Percentiles rank a stretch among this genome's conserved stretches.
Conservation (phyloP, 1,140 invertebrate species). For the Drosophila ercepeae region DNA sequence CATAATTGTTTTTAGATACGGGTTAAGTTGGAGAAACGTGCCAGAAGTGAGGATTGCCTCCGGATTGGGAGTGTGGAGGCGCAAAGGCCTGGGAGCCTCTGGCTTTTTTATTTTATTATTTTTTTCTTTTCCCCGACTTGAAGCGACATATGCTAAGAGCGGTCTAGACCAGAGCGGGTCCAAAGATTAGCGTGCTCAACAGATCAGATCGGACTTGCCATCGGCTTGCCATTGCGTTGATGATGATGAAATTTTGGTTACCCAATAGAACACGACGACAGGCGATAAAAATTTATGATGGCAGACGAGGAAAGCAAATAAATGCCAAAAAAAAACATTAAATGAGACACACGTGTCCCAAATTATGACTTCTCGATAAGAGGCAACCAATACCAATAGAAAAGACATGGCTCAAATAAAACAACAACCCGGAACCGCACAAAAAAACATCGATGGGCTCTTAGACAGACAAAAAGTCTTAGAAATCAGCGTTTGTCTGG, state of each 20-base stretch:
- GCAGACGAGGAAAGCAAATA: constrained; percentile 55
- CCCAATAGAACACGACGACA: constrained; percentile 29
- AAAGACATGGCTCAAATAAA: constrained; percentile 25
- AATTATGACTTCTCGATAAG: constrained; percentile 65
- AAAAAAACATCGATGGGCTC: background rate
- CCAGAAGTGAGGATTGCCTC: constrained; percentile 8
- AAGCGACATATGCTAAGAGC: constrained; percentile 18
- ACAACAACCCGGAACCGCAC: constrained; percentile 27
- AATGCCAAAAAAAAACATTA: constrained; percentile 47
- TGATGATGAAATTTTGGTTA: constrained; percentile 30
- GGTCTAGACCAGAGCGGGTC: constrained; percentile 13
- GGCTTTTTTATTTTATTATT: too few species aligned
- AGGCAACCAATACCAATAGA: constrained; percentile 18
- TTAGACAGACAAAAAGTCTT: background rate
- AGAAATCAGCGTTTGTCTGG: background rate
- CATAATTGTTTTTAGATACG: constrained; percentile 58
- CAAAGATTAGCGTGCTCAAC: constrained; percentile 15
- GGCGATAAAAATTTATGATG: constrained; percentile 69
- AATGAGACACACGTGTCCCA: constrained; percentile 74
- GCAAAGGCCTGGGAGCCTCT: background rate
- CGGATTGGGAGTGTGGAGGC: background rate
- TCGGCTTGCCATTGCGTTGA: background rate
- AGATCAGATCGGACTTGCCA: constrained; percentile 7
- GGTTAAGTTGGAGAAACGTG: constrained; percentile 38
- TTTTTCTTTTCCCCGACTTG: too few species aligned